A percentile compares a stretch with the other conserved stretches of the same genome.
Conservation (phyloP, 1,140 invertebrate species). For the Lasioglossum albipes region DNA sequence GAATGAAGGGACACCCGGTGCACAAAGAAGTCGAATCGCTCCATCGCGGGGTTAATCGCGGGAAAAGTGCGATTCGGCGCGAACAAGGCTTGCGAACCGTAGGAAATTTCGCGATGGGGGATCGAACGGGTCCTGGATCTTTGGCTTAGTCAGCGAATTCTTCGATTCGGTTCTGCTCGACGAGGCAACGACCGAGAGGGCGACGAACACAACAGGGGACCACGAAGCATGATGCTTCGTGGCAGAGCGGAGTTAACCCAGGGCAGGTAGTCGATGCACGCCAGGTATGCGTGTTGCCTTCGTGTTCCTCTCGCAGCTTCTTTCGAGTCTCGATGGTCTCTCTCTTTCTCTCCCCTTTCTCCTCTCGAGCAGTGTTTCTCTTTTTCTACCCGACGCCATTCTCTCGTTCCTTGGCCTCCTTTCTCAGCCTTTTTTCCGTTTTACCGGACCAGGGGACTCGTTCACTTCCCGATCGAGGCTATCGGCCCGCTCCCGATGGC, state of each 20-base stretch:
- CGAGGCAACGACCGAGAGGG: conserved; percentile 24
- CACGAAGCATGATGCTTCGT: conserved; percentile 17
- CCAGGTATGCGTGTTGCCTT: conserved; percentile 60
- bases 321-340: conserved; percentile 22
- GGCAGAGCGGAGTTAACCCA: conserved; percentile 51
- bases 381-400: too few relatives aligned
- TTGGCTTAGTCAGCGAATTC: conserved; percentile 22
- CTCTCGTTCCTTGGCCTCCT: not conserved
- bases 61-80: not conserved
- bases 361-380: not conserved
- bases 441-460: conserved; percentile 46
- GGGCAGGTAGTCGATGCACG: conserved; percentile 58
- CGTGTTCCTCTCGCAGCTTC: conserved; percentile 45
- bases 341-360: not conserved
- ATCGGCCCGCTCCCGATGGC: conserved; percentile 42
- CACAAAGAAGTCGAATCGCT: not conserved
- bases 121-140: not conserved
- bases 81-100: not conserved
- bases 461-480: conserved; percentile 58
- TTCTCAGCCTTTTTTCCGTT: not conserved
- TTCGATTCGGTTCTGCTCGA: conserved; percentile 24
- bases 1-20: not conserved
- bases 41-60: not conserved
- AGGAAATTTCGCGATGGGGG: not conserved
- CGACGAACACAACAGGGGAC: conserved; percentile 27